Percentiles rank a stretch among this genome's conserved stretches.
Evolutionary conservation across 2,797 vertebrate species (phyloP).

Genomic region (Pseudomugil gertrudae): DNA sequence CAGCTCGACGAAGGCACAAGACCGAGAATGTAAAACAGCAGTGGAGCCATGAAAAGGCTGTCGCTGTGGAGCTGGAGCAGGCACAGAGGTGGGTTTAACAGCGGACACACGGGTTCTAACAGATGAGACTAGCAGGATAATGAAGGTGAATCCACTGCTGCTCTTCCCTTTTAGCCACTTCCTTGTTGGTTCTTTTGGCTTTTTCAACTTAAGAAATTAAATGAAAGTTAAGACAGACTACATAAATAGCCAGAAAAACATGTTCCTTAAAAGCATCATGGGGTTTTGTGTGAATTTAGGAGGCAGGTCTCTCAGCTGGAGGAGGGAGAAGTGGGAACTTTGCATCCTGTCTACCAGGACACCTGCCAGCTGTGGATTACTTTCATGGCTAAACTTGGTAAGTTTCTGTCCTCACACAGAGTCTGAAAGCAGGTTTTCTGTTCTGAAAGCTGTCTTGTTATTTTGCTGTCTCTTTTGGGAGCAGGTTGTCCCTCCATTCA

Average conservation of each 20-base stretch:
- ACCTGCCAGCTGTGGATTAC: conserved; percentile 89
- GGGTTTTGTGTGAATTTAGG: conserved; percentile 70
- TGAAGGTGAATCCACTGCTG: not conserved
- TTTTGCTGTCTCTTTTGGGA: no score
- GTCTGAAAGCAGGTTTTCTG: not conserved
- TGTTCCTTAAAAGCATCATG: conserved; percentile 14
- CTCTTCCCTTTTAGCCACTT: no score
- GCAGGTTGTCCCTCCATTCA: conserved; percentile 91
- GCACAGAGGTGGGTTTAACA: conserved; percentile 82
- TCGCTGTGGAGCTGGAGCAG: conserved; percentile 86
- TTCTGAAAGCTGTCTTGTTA: not conserved
- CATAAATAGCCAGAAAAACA: not conserved
- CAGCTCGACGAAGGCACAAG: conserved; percentile 90
- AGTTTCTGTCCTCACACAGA: conserved; percentile 34
- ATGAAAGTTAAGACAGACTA: not conserved
- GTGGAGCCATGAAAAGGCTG: conserved; percentile 86
- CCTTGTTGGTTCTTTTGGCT: no score
- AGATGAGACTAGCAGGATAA: not conserved
- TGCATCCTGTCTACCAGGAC: conserved; percentile 87
- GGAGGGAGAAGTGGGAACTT: conserved; percentile 89
- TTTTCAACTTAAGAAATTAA: no score
- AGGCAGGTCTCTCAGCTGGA: conserved; percentile 88
- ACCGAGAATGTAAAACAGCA: conserved; percentile 94
- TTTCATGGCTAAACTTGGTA: conserved; percentile 92
- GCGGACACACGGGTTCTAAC: no score